Evolutionary conservation across 2,888 invertebrate genomes (phyloP).

Genomic region (Lepeophtheirus nordmannii): DNA sequence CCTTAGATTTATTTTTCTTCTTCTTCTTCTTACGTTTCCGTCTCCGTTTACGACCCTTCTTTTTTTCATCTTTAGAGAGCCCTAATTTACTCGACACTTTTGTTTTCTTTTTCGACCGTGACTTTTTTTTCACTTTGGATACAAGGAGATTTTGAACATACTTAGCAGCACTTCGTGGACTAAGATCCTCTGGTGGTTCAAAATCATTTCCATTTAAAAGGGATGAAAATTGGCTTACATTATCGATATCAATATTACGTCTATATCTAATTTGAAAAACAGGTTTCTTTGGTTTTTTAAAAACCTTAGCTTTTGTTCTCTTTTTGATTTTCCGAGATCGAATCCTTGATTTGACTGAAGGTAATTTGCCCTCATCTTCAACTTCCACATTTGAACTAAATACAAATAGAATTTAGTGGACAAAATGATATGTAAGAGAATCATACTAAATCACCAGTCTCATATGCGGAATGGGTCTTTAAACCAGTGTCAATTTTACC

Average conservation of each 20-base stretch:
- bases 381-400: too few relatives aligned
- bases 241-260: slow-evolving; percentile 6
- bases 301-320: too few relatives aligned
- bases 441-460: too few relatives aligned
- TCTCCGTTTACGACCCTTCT: not conserved
- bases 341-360: too few relatives aligned
- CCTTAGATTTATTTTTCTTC: slow-evolving; percentile 16
- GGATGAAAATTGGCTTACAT: not conserved
- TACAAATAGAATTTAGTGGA: too few relatives aligned
- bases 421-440: too few relatives aligned
- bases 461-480: too few relatives aligned
- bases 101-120: slow-evolving; percentile 10
- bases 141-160: not conserved
- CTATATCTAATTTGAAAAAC: not conserved
- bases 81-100: slow-evolving; percentile 33
- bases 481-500: too few relatives aligned
- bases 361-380: too few relatives aligned
- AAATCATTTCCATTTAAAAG: not conserved
- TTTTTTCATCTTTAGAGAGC: not conserved
- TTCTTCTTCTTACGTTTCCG: slow-evolving; percentile 18
- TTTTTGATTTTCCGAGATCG: too few relatives aligned
- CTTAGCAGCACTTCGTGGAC: slow-evolving; percentile 17
- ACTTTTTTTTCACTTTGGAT: not conserved
- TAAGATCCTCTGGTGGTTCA: slow-evolving; percentile 5
- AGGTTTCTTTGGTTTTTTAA: too few relatives aligned